Base-by-base conservation (phyloP, 1,140 invertebrate genomes). In the Bathynomus jamesi region DNA sequence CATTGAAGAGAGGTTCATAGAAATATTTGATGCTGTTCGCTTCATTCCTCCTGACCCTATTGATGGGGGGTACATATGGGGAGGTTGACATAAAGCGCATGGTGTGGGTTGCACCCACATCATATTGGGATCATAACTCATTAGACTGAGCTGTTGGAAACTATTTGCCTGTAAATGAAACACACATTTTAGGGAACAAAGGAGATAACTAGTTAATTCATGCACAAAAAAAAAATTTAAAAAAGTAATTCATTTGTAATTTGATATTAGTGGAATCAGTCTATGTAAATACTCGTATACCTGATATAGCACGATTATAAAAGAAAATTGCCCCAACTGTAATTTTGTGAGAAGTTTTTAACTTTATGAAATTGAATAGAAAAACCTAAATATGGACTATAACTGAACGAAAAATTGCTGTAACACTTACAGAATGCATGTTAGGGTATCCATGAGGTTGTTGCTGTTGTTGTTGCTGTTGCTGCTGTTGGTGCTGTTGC, bases 11-110 rank as follows among this genome's bases (percentile, higher is more conserved):
- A 87, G 81, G 71, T 89, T 89, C 24, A 90, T 81, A 67, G 87
- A 89, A 74, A 89, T 83, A 76, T 88, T 89, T 70, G 87, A 89
- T 0, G 84, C 76, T 0, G 78, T 78, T 13, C 78, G 73, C 68
- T 78, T 78, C 77, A 79, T 78, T 60, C 76, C 74, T 21, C 65
- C 61, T 3, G 75, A 61, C 17, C 31, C 46, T n/a, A 70, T n/a
- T 21, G 72, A 69, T 7, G 64, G 61, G 13, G 75, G 60, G 40
- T 62, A 74, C 65, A 71, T 71, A n/a, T 65, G 46, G 4, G 66
- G 13, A 4, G 65, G 40, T 29, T 73, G 72, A 31, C 75, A 76
- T 31, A 76, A 30, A 8, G 72, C 71, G 61, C 75, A 76, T 0
- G 71, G 75, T 7, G 72, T 17, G 21, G 40, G 40, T 53, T 53